Base-by-base conservation (phyloP, 2,888 invertebrate species). In the Pristionchus exspectatus region DNA sequence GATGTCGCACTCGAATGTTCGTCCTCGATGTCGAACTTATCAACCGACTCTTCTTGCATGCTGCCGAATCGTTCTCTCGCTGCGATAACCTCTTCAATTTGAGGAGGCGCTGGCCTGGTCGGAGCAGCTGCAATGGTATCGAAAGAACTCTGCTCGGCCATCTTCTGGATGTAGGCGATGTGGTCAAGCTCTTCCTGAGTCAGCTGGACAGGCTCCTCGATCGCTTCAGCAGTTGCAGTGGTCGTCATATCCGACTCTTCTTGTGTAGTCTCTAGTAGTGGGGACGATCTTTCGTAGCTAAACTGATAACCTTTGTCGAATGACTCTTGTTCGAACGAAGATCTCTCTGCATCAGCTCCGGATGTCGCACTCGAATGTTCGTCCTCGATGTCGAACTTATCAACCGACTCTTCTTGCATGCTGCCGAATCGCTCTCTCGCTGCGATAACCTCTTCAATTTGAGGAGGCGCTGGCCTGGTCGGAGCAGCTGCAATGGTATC, bases 1-100 rank as follows among this genome's bases (percentile, higher is more conserved):
- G 66, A 66, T n/a, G 66, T 66, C 66, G 66, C 66, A n/a, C 66
- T 66, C 66, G 66, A 66, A 66, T 66, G 66, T n/a, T 66, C 66
- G 1, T 66, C 66, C n/a, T 66, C 66, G 21, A 66, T 10, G n/a
- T 66, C 66, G 66, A 66, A 66, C 66, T 66, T 66, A 10, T 66
- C 66, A 21, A 24, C 66, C 10, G 66, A 66, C 10, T 66, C n/a
- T n/a, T 66, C n/a, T n/a, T 66, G 66, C 66, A 66, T n/a, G 10
- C 66, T 66, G 66, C 66, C 21, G n/a, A 66, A 66, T 21, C 66
- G 66, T 7, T 66, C 66, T 66, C 66, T 66, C n/a, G 66, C 66
- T 10, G 66, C 66, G n/a, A 66, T 66, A 21, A 66, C 24, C 16
- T 66, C 66, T n/a, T 66, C n/a, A 24, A n/a, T 24, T 24, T 21